phyloP scores from a whole-genome alignment of 2,888 invertebrate genomes.

The Craniophora ligustri region DNA sequence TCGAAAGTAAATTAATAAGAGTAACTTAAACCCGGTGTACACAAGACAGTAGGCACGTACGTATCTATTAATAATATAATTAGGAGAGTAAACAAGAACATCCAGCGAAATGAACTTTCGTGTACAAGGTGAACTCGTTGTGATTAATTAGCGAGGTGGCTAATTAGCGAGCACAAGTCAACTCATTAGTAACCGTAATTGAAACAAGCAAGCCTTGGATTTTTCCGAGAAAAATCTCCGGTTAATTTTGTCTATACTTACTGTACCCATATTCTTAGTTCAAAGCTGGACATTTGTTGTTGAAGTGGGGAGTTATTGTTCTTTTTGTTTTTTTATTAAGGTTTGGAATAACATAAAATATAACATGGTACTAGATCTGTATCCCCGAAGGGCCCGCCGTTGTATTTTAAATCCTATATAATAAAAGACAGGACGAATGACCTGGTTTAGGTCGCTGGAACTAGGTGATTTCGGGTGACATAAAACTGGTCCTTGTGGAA shows the following conservation, averaged over 20 bases:
- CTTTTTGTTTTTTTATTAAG: not conserved
- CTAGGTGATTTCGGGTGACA: no score
- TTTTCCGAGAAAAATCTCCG: slow-evolving; percentile 77
- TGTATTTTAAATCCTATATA: no score
- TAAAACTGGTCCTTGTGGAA: no score
- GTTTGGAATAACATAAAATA: not conserved
- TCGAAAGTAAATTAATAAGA: not conserved
- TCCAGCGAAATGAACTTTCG: slow-evolving; percentile 71
- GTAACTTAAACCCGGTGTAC: slow-evolving; percentile 1
- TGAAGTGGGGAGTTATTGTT: slow-evolving; percentile 1
- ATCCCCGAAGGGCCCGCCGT: no score
- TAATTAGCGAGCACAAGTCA: slow-evolving; percentile 84
- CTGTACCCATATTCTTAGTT: slow-evolving; percentile 30
- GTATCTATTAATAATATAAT: slow-evolving; percentile 63
- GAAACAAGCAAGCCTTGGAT: slow-evolving; percentile 76
- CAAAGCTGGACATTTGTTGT: slow-evolving; percentile 26
- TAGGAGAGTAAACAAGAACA: slow-evolving; percentile 70
- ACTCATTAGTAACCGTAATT: slow-evolving; percentile 85
- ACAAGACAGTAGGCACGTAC: slow-evolving; percentile 31
- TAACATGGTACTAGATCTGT: no score
- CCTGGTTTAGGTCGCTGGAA: no score
- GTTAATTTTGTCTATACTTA: slow-evolving; percentile 66
- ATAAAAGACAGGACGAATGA: no score
- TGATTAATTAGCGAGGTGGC: slow-evolving; percentile 84
- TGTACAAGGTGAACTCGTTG: slow-evolving; percentile 75